These are phyloP conservation scores for Cinclus cinclus DNA, from an alignment of 2,113 vertebrate genomes.

Conservation along the genomic window DNA sequence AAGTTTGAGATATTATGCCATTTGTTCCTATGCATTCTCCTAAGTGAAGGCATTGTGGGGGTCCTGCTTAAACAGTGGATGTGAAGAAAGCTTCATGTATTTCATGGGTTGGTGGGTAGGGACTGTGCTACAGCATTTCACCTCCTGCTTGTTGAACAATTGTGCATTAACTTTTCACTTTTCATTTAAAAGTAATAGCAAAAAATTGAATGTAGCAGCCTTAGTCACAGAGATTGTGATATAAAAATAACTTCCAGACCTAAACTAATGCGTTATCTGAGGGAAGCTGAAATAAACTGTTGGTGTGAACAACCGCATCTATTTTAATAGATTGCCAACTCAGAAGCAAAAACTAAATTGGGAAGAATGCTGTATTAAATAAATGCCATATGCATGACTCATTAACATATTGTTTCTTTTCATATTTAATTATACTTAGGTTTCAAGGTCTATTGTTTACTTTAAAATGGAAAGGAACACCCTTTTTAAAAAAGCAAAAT, in stretches of 20 bases:
- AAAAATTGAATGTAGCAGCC: neutral
- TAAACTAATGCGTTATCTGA: neutral
- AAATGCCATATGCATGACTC: neutral
- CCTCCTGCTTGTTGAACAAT: neutral
- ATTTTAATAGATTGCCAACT: neutral
- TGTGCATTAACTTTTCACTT: neutral
- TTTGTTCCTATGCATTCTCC: slow-evolving; percentile 23
- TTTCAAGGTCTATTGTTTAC: neutral
- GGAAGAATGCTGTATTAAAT: neutral
- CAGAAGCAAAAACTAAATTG: neutral
- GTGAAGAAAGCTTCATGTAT: slow-evolving; percentile 35
- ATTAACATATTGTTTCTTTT: neutral
- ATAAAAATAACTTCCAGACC: neutral
- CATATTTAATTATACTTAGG: neutral
- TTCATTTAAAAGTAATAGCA: neutral
- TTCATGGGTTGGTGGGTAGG: neutral
- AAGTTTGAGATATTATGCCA: slow-evolving; percentile 31
- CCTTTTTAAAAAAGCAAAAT: neutral
- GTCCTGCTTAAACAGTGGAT: slow-evolving; percentile 29
- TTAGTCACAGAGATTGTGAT: neutral
- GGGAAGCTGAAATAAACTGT: neutral
- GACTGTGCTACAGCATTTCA: neutral
- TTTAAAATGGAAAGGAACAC: neutral
- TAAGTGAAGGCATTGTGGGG: slow-evolving; percentile 37
- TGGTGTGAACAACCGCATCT: neutral